Evolutionary conservation across 2,888 invertebrate species (phyloP).

Genomic region (Scelioninae gen. 1): DNA sequence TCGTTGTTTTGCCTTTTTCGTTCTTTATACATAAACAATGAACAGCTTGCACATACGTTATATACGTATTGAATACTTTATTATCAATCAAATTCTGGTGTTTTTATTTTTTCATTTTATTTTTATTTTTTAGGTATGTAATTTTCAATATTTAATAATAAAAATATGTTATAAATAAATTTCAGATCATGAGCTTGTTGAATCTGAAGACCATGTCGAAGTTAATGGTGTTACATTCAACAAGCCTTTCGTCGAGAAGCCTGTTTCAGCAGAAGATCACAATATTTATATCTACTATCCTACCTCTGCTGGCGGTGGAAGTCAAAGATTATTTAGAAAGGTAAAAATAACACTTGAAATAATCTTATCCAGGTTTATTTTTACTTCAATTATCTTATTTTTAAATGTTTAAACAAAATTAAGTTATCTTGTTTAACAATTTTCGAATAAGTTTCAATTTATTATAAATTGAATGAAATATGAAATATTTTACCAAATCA

Average conservation of each 20-base stretch:
- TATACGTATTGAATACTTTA: too few relatives aligned
- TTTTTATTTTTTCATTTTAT: too few relatives aligned
- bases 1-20: slow-evolving; percentile 10
- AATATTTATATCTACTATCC: slow-evolving; percentile 99
- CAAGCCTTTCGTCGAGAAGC: slow-evolving; percentile 99
- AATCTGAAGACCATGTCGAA: slow-evolving; percentile 98
- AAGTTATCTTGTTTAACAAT: neutral
- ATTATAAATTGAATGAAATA: too few relatives aligned
- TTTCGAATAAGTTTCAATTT: neutral
- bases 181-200: slow-evolving; percentile 95
- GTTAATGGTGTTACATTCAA: slow-evolving; percentile 97
- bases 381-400: neutral
- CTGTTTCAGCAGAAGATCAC: slow-evolving; percentile 99
- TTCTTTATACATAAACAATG: slow-evolving; percentile 12
- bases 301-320: slow-evolving; percentile 98
- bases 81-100: too few relatives aligned
- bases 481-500: too few relatives aligned
- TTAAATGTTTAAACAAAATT: neutral
- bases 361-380: slow-evolving; percentile 26
- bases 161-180: too few relatives aligned
- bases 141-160: too few relatives aligned
- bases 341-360: slow-evolving; percentile 84
- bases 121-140: too few relatives aligned
- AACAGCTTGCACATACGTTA: neutral
- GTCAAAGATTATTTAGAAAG: slow-evolving; percentile 98